A percentile compares a stretch with the other conserved stretches of the same genome.
Conservation (phyloP, 2,888 invertebrate species). For the Leptinotarsa peninsularis region DNA sequence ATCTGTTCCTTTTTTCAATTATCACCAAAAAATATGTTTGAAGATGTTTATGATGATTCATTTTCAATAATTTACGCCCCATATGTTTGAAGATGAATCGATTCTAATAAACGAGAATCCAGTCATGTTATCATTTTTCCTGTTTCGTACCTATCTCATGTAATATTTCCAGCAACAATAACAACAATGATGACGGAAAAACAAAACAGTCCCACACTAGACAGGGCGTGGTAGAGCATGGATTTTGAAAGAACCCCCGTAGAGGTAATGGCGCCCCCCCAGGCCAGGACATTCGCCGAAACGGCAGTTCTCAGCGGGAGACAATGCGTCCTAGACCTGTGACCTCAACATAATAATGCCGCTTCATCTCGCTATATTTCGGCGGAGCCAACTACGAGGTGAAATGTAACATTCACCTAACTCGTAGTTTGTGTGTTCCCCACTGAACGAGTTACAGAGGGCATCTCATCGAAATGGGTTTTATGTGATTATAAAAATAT, state of each 20-base stretch:
- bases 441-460: neutral
- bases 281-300: slow-evolving; percentile 60
- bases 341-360: slow-evolving; percentile 27
- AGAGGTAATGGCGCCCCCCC: slow-evolving; percentile 63
- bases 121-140: neutral
- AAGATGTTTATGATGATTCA: too few relatives aligned
- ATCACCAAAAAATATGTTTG: too few relatives aligned
- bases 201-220: slow-evolving; percentile 44
- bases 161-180: slow-evolving; percentile 18
- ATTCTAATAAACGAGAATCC: too few relatives aligned
- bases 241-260: slow-evolving; percentile 57
- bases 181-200: slow-evolving; percentile 27
- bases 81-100: neutral
- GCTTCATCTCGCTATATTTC: slow-evolving; percentile 14
- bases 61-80: neutral
- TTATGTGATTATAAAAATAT: too few relatives aligned
- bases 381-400: neutral
- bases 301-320: slow-evolving; percentile 57
- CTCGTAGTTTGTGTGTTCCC: too few relatives aligned
- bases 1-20: too few relatives aligned
- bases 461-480: too few relatives aligned
- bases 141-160: slow-evolving; percentile 1
- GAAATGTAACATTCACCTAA: too few relatives aligned
- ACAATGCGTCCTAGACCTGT: slow-evolving; percentile 45
- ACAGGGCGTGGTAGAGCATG: slow-evolving; percentile 59